A percentile compares a stretch with the other conserved stretches of the same genome.
Evolutionary conservation across 2,888 invertebrate genomes (phyloP).

Genomic region (Tipula lateralis): DNA sequence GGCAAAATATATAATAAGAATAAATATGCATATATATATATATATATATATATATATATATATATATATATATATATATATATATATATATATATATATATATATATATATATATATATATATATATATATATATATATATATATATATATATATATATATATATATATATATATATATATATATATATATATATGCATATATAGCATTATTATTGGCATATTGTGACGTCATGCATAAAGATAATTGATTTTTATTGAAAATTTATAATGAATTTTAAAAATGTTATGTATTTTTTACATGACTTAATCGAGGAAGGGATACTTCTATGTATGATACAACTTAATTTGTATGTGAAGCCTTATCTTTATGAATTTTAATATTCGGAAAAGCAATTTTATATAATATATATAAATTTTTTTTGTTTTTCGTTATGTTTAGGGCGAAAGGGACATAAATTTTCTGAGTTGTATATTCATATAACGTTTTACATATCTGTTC

Average conservation of each 20-base stretch:
- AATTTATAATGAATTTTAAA: conserved; percentile 24
- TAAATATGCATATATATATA: too few relatives aligned
- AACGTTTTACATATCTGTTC: not conserved
- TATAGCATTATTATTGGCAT: not conserved
- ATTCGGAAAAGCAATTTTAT: not conserved
- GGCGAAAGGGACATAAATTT: not conserved
- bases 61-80: too few relatives aligned
- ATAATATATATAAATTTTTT: too few relatives aligned
- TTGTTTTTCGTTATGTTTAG: not conserved
- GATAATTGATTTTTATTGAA: conserved; percentile 24
- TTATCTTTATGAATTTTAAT: not conserved
- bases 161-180: too few relatives aligned
- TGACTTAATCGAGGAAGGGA: not conserved
- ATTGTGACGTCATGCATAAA: conserved; percentile 19
- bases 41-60: too few relatives aligned
- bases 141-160: too few relatives aligned
- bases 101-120: too few relatives aligned
- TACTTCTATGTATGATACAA: not conserved
- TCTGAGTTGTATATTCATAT: not conserved
- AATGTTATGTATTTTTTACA: not conserved
- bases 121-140: too few relatives aligned
- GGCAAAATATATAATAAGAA: too few relatives aligned
- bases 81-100: too few relatives aligned
- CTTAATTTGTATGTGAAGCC: not conserved
- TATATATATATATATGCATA: not conserved